Evolutionary conservation across 2,888 invertebrate species (phyloP).

Genomic region (Pecten maximus): DNA sequence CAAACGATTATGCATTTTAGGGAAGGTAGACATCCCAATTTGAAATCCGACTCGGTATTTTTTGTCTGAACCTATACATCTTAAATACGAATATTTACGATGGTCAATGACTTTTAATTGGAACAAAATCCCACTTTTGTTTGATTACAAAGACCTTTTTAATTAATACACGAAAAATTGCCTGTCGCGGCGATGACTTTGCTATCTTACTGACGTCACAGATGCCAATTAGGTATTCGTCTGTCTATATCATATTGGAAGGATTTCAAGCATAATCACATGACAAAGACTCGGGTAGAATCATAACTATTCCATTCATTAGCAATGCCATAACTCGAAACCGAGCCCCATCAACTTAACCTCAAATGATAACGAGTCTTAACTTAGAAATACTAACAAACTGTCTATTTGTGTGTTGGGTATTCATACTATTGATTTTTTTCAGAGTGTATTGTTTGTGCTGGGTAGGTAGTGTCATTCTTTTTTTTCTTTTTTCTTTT

Average conservation of each 20-base stretch:
- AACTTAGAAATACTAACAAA: too few species aligned
- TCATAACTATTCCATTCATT: constrained; percentile 3
- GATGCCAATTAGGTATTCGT: background rate
- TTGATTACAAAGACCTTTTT: background rate
- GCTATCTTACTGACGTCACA: background rate
- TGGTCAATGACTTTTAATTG: background rate
- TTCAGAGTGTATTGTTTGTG: too few species aligned
- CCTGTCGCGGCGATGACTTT: background rate
- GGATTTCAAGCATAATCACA: background rate
- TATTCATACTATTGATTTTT: too few species aligned
- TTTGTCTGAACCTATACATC: background rate
- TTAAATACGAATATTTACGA: background rate
- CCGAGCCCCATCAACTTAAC: background rate
- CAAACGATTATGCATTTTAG: background rate
- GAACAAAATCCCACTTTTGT: background rate
- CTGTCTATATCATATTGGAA: background rate
- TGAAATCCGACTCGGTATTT: background rate
- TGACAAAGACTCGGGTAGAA: background rate
- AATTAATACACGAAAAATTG: background rate
- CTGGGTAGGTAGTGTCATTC: too few species aligned
- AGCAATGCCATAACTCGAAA: background rate
- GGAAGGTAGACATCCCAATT: background rate
- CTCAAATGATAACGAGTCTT: background rate
- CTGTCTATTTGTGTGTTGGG: too few species aligned
- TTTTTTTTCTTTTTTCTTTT: too few species aligned